Conservation (phyloP, 2,888 invertebrate genomes). For the Biston betularia region DNA sequence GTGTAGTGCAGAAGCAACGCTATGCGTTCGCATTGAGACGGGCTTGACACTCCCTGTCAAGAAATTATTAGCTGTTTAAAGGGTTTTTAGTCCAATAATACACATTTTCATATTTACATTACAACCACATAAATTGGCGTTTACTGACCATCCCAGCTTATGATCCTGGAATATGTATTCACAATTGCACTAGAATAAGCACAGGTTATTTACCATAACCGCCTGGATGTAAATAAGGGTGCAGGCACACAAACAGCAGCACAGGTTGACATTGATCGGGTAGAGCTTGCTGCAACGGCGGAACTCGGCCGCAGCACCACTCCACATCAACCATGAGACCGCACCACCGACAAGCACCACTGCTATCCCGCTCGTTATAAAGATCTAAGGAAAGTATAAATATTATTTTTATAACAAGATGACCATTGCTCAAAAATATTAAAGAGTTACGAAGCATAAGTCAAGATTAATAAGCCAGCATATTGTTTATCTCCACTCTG, state of each 20-base stretch:
- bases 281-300: slow-evolving; percentile 83
- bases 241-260: slow-evolving; percentile 86
- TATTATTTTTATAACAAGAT: too few species aligned
- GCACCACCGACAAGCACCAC: slow-evolving; percentile 65
- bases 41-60: slow-evolving; percentile 87
- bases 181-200: too few species aligned
- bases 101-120: too few species aligned
- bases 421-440: too few species aligned
- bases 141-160: too few species aligned
- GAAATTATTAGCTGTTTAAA: background rate
- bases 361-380: slow-evolving; percentile 72
- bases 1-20: slow-evolving; percentile 90
- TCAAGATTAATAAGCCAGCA: too few species aligned
- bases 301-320: slow-evolving; percentile 71
- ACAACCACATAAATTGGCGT: too few species aligned
- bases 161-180: too few species aligned
- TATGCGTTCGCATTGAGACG: slow-evolving; percentile 88
- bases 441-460: too few species aligned
- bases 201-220: slow-evolving; percentile 84
- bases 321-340: slow-evolving; percentile 72
- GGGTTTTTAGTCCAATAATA: too few species aligned
- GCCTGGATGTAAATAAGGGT: slow-evolving; percentile 89
- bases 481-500: too few species aligned
- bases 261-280: slow-evolving; percentile 86
- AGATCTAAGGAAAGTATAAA: slow-evolving; percentile 59